Evolutionary conservation across 2,113 vertebrate genomes (phyloP).

Genomic region (Ascaphus truei): DNA sequence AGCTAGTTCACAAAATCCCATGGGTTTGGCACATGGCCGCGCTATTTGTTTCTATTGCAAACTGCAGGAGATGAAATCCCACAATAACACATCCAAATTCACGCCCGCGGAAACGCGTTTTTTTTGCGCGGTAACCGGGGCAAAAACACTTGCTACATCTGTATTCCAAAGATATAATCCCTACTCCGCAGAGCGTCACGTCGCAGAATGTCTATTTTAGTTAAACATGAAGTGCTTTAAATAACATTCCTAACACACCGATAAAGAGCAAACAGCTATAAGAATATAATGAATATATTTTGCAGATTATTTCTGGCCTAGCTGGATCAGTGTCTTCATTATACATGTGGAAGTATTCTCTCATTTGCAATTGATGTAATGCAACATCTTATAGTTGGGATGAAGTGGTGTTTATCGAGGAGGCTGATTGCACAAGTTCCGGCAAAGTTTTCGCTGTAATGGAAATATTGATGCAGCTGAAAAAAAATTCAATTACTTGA

Average conservation of each 20-base stretch:
- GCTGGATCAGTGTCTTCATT: constrained; percentile 21
- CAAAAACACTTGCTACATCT: too few species aligned
- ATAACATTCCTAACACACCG: constrained; percentile 4
- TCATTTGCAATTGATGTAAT: constrained; percentile 22
- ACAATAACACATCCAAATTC: too few species aligned
- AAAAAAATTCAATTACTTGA: constrained; percentile 34
- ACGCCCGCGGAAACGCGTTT: too few species aligned
- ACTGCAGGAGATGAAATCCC: too few species aligned
- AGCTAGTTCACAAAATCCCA: too few species aligned
- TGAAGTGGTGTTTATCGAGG: constrained; percentile 20
- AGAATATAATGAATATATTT: constrained; percentile 15
- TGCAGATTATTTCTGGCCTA: constrained; percentile 10
- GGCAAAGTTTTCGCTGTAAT: constrained; percentile 27
- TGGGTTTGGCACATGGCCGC: too few species aligned
- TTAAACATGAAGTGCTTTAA: constrained; percentile 13
- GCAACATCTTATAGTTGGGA: not conserved
- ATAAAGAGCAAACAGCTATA: not conserved
- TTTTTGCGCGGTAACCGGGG: too few species aligned
- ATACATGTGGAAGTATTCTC: constrained; percentile 1
- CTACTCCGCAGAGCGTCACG: not conserved
- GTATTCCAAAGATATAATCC: too few species aligned
- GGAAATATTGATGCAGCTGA: constrained; percentile 29
- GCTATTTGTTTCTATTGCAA: too few species aligned
- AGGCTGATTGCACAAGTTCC: constrained; percentile 23
- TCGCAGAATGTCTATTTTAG: constrained; percentile 20